Percentiles rank a stretch among this genome's conserved stretches.
Evolutionary conservation across 2,113 vertebrate species (phyloP).

Genomic region (Galemys pyrenaicus): DNA sequence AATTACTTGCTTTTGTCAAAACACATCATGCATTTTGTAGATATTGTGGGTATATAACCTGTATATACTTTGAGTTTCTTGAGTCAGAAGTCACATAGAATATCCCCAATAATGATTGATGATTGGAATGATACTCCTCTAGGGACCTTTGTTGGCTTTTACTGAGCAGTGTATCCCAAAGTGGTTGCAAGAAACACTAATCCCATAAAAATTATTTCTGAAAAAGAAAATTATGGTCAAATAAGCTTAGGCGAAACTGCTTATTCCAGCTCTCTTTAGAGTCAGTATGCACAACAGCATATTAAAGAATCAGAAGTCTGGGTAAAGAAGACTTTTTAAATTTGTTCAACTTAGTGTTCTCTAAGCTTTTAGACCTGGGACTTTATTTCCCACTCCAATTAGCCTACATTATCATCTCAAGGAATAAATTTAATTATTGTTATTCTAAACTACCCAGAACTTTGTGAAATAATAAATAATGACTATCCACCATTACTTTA

Average conservation of each 20-base stretch:
- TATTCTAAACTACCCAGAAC: neutral
- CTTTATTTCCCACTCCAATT: neutral
- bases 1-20: neutral
- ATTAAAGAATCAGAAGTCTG: neutral
- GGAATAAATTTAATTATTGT: neutral
- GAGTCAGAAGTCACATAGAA: neutral
- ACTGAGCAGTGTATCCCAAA: neutral
- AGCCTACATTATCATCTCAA: neutral
- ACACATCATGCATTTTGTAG: neutral
- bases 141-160: neutral
- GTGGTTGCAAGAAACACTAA: neutral
- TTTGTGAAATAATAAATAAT: neutral
- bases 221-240: neutral
- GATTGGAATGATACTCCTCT: neutral
- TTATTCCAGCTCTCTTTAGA: neutral
- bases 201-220: neutral
- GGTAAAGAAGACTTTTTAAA: neutral
- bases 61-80: neutral
- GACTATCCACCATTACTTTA: neutral
- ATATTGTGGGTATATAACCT: neutral
- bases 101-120: neutral
- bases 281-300: neutral
- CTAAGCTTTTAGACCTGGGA: neutral
- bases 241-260: neutral
- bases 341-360: neutral